Evolutionary conservation across 2,797 vertebrate species (phyloP), one percentile per base, ranked within the genome.

Genomic region (Microchirus variegatus): DNA sequence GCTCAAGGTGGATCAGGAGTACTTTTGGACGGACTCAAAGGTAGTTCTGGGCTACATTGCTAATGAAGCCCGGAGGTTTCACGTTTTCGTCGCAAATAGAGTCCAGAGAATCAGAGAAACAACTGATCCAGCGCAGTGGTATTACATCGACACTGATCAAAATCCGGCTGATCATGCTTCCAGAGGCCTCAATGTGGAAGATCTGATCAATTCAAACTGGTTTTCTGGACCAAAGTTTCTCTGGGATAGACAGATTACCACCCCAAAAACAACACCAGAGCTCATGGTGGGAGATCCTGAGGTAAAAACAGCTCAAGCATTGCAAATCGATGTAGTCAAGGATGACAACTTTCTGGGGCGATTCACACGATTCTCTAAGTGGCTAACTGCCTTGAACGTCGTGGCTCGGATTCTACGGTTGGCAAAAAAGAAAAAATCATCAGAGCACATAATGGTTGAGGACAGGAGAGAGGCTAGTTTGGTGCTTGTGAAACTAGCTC

Each of bases 21-120:
- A 42, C 11, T 53, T 16, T 15, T 70, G 47, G 44, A 68, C n/a
- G 12, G 56, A 67, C 7, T 67, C 50, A 2, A 18, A 22, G 16
- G 57, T 60, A 3, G 46, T 66, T 1, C 19, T 59, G 0, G 38
- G 52, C 1, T 69, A 69, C 5, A 51, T 51, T 2, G 55, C 49
- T 1, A 56, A 51, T 18, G 54, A 70, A 9, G 66, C 50, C 4
- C n/a, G 9, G 2, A 45, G 45, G 18, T 47, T 47, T 19, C 45
- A 47, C 14, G 41, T 42, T 3, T 42, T 42, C 15, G n/a, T 10
- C 5, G 42, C 42, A 9, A 43, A 43, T 6, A 15, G 37, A 9
- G 37, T 38, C 37, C 41, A 42, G 14, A 42, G 41, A 42, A 14
- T 42, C 6, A 5, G 41, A 14, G 12, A 42, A 42, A 42, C 6